Evolutionary conservation across 2,888 invertebrate species (phyloP).

Genomic region (Ochropacha duplaris): DNA sequence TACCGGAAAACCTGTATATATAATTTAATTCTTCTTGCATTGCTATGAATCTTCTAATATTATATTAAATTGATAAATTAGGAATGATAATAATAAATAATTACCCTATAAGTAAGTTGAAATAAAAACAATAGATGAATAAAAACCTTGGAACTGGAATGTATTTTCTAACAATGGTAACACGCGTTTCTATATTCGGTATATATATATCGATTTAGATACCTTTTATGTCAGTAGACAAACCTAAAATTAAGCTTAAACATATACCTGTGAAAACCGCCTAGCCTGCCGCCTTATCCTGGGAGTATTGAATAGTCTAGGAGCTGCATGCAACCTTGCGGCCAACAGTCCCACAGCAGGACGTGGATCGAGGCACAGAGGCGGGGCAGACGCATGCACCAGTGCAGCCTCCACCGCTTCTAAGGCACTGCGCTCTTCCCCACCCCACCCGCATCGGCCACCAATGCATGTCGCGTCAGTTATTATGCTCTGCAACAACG

Average conservation of each 20-base stretch:
- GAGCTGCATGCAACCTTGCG: constrained; percentile 89
- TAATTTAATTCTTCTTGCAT: too few species aligned
- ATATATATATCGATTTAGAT: too few species aligned
- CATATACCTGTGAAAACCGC: constrained; percentile 88
- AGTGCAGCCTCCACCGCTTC: constrained; percentile 91
- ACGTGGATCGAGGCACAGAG: constrained; percentile 94
- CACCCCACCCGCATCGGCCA: constrained; percentile 84
- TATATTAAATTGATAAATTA: too few species aligned
- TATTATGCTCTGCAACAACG: constrained; percentile 81
- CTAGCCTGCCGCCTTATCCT: constrained; percentile 89
- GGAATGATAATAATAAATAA: too few species aligned
- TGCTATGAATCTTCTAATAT: too few species aligned
- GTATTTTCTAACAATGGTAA: too few species aligned
- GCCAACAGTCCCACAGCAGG: constrained; percentile 90
- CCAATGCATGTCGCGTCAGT: constrained; percentile 85
- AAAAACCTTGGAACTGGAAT: too few species aligned
- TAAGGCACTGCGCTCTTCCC: constrained; percentile 87
- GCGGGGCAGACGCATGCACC: constrained; percentile 92
- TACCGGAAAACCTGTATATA: too few species aligned
- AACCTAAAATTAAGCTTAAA: neutral
- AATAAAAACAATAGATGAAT: too few species aligned
- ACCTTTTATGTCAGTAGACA: too few species aligned
- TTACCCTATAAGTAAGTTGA: too few species aligned
- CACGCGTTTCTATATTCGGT: too few species aligned
- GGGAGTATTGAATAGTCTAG: constrained; percentile 88